Evolutionary conservation across 2,113 vertebrate species (phyloP).

Genomic region (Nestor notabilis): DNA sequence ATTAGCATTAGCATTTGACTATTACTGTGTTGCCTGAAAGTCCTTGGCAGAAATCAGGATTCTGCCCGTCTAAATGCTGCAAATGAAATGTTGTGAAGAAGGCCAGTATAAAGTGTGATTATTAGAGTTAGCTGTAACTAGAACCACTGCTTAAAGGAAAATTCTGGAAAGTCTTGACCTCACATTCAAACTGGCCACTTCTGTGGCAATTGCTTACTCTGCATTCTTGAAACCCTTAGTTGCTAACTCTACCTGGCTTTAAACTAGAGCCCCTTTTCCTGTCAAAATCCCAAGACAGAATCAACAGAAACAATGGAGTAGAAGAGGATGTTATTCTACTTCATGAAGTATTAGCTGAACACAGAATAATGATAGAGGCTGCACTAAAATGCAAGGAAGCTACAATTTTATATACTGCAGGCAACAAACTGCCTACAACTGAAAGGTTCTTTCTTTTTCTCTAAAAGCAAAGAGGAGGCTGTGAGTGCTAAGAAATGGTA

Average conservation of each 20-base stretch:
- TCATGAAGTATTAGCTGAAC: background rate
- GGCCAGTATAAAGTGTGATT: background rate
- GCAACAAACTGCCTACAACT: background rate
- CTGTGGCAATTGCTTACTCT: background rate
- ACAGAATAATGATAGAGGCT: background rate
- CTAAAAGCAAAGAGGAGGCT: background rate
- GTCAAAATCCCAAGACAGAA: constrained; percentile 10
- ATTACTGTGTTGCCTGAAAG: background rate
- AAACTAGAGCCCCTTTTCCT: background rate
- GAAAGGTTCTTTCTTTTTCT: background rate
- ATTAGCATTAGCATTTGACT: background rate
- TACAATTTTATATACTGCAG: background rate
- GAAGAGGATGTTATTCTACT: background rate
- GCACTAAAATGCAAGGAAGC: background rate
- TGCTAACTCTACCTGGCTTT: background rate
- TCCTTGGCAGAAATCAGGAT: background rate
- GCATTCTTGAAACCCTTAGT: background rate
- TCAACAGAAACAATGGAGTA: background rate
- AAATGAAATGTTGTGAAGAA: background rate
- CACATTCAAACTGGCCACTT: background rate
- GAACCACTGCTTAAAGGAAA: background rate
- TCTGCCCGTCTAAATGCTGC: background rate
- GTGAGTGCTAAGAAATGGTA: background rate
- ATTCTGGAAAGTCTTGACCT: background rate
- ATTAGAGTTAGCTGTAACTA: background rate